Percentiles rank a stretch among this genome's conserved stretches.
These are phyloP conservation scores for Loripinus fragilis DNA, from an alignment of 2,888 invertebrate genomes.

Conservation along the genomic window DNA sequence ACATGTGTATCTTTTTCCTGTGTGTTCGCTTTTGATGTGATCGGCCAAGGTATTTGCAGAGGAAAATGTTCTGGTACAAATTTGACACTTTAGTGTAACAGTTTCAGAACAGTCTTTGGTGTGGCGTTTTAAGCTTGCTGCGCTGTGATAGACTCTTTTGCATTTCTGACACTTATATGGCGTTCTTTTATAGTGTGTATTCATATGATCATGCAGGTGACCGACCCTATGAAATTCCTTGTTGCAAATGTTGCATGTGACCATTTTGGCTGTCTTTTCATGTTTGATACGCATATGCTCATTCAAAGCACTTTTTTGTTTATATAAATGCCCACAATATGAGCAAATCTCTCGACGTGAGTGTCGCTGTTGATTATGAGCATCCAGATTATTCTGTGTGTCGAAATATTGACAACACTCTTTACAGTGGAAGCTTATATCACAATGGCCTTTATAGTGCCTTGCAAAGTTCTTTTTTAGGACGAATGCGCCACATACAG, in stretches of 20 bases:
- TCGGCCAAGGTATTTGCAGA: not conserved
- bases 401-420: not conserved
- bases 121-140: not conserved
- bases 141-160: not conserved
- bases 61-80: slow-evolving; percentile 8
- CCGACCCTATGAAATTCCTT: slow-evolving; percentile 8
- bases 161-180: not conserved
- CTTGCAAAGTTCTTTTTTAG: not conserved
- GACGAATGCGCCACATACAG: not conserved
- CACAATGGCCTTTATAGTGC: not conserved
- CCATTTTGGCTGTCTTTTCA: slow-evolving; percentile 9
- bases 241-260: not conserved
- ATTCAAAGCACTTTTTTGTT: slow-evolving; percentile 12
- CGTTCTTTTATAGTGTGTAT: not conserved
- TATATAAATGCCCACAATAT: slow-evolving; percentile 4
- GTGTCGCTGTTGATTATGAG: not conserved
- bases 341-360: not conserved
- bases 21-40: not conserved
- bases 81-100: not conserved
- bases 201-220: not conserved
- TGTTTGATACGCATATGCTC: not conserved
- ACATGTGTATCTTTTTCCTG: not conserved
- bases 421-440: not conserved
- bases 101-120: not conserved
- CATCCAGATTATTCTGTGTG: not conserved